phyloP scores from a whole-genome alignment of 2,113 vertebrate species.

The Ageneiosus marmoratus region DNA sequence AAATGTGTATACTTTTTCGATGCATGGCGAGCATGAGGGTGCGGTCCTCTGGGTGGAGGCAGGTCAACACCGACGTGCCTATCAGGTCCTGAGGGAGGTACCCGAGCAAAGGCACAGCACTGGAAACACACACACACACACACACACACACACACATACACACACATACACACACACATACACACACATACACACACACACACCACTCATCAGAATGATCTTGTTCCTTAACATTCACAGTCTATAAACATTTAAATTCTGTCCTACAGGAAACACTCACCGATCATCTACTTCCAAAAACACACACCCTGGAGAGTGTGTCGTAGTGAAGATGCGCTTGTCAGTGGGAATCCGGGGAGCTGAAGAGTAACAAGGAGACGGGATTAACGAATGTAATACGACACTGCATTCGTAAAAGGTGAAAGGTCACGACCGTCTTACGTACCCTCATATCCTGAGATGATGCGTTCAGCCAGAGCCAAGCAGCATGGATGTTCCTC shows the following conservation, averaged over 20 bases:
- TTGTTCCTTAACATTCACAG: background rate
- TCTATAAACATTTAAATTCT: background rate
- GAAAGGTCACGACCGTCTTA: slow-evolving; percentile 32
- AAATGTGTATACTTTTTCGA: slow-evolving; percentile 74
- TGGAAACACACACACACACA: slow-evolving; percentile 60
- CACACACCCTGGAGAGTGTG: slow-evolving; percentile 87
- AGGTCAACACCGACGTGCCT: slow-evolving; percentile 80
- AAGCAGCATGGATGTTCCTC: slow-evolving; percentile 82
- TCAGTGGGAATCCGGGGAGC: slow-evolving; percentile 86
- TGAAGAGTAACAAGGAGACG: slow-evolving; percentile 50
- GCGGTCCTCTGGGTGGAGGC: slow-evolving; percentile 84
- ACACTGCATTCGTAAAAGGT: background rate
- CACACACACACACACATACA: slow-evolving; percentile 25
- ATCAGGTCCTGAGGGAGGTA: slow-evolving; percentile 90
- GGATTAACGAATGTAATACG: background rate
- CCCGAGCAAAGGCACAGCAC: slow-evolving; percentile 88
- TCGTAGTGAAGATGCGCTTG: slow-evolving; percentile 92
- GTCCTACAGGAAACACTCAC: slow-evolving; percentile 60
- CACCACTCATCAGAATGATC: too few species aligned
- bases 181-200: slow-evolving; percentile 27
- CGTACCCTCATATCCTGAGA: slow-evolving; percentile 91
- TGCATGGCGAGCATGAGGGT: slow-evolving; percentile 83
- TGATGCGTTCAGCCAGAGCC: slow-evolving; percentile 81
- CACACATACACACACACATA: slow-evolving; percentile 16
- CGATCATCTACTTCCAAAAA: slow-evolving; percentile 91